Conservation (phyloP, 2,888 invertebrate species). For the Lydus trimaculatus region DNA sequence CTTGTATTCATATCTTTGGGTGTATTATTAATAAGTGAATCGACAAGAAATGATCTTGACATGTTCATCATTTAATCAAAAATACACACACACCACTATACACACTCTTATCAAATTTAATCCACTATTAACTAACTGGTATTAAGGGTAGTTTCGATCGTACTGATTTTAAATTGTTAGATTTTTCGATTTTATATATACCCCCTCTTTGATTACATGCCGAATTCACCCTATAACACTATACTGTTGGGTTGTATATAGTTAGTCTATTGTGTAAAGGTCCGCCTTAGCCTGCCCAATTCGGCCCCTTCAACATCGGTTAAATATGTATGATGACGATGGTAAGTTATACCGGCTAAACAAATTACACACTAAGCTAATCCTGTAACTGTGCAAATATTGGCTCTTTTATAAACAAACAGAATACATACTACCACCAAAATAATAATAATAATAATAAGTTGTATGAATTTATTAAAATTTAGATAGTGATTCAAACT, state of each 20-base stretch:
- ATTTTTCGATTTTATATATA: conserved; percentile 46
- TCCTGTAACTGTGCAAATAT: conserved; percentile 50
- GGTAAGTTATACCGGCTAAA: conserved; percentile 47
- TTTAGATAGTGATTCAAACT: no score
- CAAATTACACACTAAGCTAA: conserved; percentile 53
- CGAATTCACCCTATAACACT: conserved; percentile 44
- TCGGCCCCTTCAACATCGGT: conserved; percentile 41
- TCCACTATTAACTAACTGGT: conserved; percentile 13
- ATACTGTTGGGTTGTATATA: conserved; percentile 35
- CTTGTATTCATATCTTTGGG: conserved; percentile 62
- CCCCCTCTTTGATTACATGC: conserved; percentile 48
- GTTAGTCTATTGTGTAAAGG: conserved; percentile 50
- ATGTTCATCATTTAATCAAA: conserved; percentile 61
- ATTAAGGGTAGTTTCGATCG: conserved; percentile 23
- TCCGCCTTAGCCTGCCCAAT: conserved; percentile 52
- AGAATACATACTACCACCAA: conserved; percentile 14
- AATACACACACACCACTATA: neutral
- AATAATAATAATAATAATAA: no score
- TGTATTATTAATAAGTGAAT: conserved; percentile 76
- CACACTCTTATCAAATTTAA: neutral
- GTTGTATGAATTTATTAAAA: neutral
- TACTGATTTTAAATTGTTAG: conserved; percentile 35
- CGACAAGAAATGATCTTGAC: conserved; percentile 85
- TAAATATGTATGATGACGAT: conserved; percentile 34
- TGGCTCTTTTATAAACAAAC: conserved; percentile 37